Base-by-base conservation (phyloP, 64 coral and sea anemone species). In the Stichodactyla helianthus region DNA sequence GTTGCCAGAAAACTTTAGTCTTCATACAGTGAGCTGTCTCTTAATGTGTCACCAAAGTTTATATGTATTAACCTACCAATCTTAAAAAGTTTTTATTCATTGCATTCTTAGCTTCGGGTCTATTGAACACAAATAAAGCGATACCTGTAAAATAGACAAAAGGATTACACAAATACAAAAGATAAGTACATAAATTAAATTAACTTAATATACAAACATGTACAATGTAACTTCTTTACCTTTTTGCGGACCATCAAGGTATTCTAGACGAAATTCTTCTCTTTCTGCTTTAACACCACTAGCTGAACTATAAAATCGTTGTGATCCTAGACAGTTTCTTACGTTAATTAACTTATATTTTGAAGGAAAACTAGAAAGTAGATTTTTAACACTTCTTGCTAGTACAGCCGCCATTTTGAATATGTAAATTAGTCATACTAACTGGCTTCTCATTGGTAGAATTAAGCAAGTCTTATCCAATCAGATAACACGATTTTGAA, bases 51-150 rank as follows among this genome's bases (percentile, higher is more conserved):
- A 44, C 35, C 35, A 44, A 44, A 74, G 10, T 28, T 26, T 31
- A 27, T 25, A 86, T 54, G 35, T 56, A 16, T 22, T 35, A 53
- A 10, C 82, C 59, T 84, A 98, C 96, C 90, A 95, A 62, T 55
- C 16, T 85, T 84, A 98, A 53, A 87, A 98, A 98, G 25, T 95
- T 98, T 63, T 80, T 94, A 77, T 90, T 89, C 12, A 95, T 90
- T 14, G 96, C 91, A 93, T 98, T 98, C 61, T 88, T 98, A 79
- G 96, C 93, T 31, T 89, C 88, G 20, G 96, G 96, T 83, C 89
- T 89, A 87, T 98, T 94, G 87, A 98, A 88, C 6, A 92, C 90
- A 95, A 98, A 98, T 26, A 95, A 23, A 22, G 93, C 96, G 59
- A 98, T 86, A 20, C 96, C 96, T 98, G 71, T 10, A 77, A 81